phyloP scores from a whole-genome alignment of 35 echinoderm and acorn worm species.

The Ptychodera flava region DNA sequence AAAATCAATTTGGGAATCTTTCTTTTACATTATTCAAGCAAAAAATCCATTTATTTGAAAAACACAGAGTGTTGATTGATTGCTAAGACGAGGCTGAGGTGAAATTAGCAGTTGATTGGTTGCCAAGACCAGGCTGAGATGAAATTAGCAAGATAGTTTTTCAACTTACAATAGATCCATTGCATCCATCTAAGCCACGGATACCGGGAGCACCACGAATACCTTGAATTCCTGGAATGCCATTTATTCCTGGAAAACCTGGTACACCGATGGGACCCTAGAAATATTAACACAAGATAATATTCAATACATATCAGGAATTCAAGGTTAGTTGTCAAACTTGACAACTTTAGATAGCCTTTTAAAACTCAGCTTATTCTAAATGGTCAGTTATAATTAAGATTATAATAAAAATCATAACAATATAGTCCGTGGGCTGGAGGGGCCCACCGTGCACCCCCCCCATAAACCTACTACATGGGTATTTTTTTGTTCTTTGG shows the following conservation, averaged over 20 bases:
- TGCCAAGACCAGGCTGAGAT: too few species aligned
- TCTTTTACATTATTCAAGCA: too few species aligned
- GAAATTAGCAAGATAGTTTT: too few species aligned
- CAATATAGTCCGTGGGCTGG: too few species aligned
- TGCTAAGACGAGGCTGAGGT: too few species aligned
- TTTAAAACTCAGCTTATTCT: background rate
- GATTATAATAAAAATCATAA: background rate
- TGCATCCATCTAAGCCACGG: conserved; percentile 74
- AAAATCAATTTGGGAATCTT: too few species aligned
- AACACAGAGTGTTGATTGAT: too few species aligned
- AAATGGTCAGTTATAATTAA: background rate
- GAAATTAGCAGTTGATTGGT: too few species aligned
- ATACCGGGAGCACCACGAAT: conserved; percentile 34
- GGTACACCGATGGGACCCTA: conserved; percentile 64
- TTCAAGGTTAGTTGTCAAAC: background rate
- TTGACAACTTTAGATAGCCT: background rate
- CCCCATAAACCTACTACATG: too few species aligned
- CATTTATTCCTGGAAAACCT: conserved; percentile 64
- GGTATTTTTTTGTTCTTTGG: too few species aligned
- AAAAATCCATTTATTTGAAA: too few species aligned
- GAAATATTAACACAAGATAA: background rate
- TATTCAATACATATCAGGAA: background rate
- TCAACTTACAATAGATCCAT: conserved; percentile 74
- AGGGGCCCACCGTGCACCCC: too few species aligned
- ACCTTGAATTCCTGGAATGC: conserved; percentile 41